Evolutionary conservation across 2,797 vertebrate genomes (phyloP), one percentile per base, ranked within the genome.

Genomic region (Trachops cirrhosus): DNA sequence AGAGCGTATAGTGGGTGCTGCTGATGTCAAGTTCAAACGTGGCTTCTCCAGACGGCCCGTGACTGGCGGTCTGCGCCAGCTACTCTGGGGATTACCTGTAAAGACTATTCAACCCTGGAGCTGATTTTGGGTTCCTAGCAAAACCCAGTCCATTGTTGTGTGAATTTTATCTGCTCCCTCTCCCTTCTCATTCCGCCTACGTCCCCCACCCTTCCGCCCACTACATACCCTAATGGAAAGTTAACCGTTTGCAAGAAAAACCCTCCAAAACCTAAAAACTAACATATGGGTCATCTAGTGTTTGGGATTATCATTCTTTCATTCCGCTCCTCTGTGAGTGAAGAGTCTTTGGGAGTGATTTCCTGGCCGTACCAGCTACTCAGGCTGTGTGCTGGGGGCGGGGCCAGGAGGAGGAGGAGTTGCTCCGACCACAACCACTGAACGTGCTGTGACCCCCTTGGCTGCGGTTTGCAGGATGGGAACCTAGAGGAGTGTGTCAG

Each of bases 371-470:
- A 50, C 67, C 71, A 77, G 39, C 21, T 62, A 22, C 57, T 11
- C 2, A 0, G 48, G 29, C 37, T 77, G 41, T 54, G 54, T 41
- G 4, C 1, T 26, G 19, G 29, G 67, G 34, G 39, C 37, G 22
- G 57, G 15, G 37, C 62, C 16, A 59, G n/a, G 59, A 22, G 21
- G 37, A 73, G 29, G 37, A 46, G 64, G 46, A 24, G 16, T 52
- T 16, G 19, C 9, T 52, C 39, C 41, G 32, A 59, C 12, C 37
- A 62, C 10, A 26, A 11, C 11, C 4, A 22, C 54, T 52, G 44
- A 52, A 39, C 2, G 0, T 1, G 37, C 50, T 3, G 0, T 34
- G 2, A 26, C 14, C 32, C 24, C 12, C 18, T 74, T 6, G 44
- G 59, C 34, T 37, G 14, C 34, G 50, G 85, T 71, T 52, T 68